phyloP scores from a whole-genome alignment of 2,797 vertebrate species.

The Gobio occitaniae region DNA sequence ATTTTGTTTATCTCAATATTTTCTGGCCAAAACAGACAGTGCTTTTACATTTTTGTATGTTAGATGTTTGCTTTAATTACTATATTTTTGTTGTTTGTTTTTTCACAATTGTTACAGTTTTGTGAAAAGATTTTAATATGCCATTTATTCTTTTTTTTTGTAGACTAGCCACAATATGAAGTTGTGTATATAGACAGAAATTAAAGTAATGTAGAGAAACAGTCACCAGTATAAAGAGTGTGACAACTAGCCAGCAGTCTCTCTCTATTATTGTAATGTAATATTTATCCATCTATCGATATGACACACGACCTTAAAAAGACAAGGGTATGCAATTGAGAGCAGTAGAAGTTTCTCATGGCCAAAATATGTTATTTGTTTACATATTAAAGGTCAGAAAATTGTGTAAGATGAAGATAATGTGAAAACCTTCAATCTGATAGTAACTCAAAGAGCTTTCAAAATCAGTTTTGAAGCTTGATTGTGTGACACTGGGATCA shows the following conservation, averaged over 20 bases:
- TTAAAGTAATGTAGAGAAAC: not conserved
- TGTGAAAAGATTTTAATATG: not conserved
- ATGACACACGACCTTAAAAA: not conserved
- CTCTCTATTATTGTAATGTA: not conserved
- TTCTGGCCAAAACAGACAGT: not conserved
- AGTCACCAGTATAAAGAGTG: not conserved
- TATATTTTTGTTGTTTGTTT: not conserved
- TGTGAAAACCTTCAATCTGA: not conserved
- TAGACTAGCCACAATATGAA: too few species aligned
- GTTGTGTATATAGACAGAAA: not conserved
- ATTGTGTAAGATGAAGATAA: not conserved
- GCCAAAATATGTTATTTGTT: conserved; percentile 1
- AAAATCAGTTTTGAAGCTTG: not conserved
- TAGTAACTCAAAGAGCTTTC: not conserved
- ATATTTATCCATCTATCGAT: not conserved
- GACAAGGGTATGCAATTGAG: not conserved
- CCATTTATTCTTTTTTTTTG: not conserved
- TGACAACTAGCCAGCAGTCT: not conserved
- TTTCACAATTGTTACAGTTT: not conserved
- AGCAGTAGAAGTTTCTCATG: conserved; percentile 24
- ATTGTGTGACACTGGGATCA: not conserved
- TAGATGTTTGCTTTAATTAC: not conserved
- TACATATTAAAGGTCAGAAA: conserved; percentile 35
- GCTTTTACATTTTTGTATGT: not conserved
- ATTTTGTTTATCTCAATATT: not conserved